Conservation (phyloP, 2,113 vertebrate species). For the Centrocercus urophasianus region DNA sequence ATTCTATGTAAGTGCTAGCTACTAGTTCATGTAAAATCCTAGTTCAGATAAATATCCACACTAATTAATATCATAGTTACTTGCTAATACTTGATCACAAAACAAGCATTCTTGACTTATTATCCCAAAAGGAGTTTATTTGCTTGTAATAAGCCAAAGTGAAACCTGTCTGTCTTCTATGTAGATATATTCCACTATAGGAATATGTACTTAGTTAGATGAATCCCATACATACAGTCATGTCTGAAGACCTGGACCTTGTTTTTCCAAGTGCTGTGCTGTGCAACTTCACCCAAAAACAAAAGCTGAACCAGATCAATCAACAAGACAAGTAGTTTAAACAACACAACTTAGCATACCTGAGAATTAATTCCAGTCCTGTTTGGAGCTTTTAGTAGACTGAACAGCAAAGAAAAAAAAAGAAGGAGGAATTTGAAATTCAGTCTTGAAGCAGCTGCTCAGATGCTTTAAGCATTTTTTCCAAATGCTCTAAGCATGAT, state of each 20-base stretch:
- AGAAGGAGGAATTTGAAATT: background rate
- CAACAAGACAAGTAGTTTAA: background rate
- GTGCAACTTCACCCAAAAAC: background rate
- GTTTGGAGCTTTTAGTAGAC: background rate
- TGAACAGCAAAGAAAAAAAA: background rate
- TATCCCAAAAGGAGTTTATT: background rate
- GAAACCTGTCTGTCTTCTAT: background rate
- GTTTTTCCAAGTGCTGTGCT: background rate
- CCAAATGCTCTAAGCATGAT: background rate
- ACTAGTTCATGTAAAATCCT: background rate
- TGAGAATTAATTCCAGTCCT: background rate
- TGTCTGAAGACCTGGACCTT: background rate
- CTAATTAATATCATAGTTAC: background rate
- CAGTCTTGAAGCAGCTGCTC: background rate
- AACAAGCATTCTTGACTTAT: background rate
- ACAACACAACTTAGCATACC: fast-evolving
- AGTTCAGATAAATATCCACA: background rate
- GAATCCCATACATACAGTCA: background rate
- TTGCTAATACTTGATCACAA: background rate
- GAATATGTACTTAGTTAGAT: background rate
- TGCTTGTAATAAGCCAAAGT: background rate
- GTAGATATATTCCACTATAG: background rate
- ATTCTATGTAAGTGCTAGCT: too few relatives aligned
- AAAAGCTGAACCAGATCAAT: background rate
- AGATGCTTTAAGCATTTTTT: background rate